phyloP scores from a whole-genome alignment of 2,888 invertebrate genomes.

The Oxycera nigricornis region DNA sequence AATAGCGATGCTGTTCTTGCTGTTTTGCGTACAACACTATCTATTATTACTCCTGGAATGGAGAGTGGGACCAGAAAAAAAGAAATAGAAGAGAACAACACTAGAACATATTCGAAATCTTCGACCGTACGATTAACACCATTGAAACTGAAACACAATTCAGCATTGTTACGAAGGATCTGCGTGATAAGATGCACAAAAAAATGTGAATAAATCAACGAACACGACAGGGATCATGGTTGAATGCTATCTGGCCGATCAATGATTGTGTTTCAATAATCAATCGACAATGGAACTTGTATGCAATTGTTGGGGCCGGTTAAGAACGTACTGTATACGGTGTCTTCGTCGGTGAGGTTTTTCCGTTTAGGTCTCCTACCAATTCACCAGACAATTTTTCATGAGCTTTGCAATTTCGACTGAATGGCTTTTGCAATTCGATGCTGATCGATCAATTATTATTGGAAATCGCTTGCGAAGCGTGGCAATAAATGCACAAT shows the following conservation, averaged over 20 bases:
- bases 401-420: neutral
- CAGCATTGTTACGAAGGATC: neutral
- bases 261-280: slow-evolving; percentile 17
- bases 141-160: slow-evolving; percentile 18
- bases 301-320: neutral
- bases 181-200: too few species aligned
- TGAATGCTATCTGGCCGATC: neutral
- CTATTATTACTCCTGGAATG: slow-evolving; percentile 36
- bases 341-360: neutral
- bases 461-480: neutral
- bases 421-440: neutral
- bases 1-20: too few species aligned
- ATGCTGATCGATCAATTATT: slow-evolving; percentile 15
- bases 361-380: neutral
- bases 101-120: slow-evolving; percentile 11
- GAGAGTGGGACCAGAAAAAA: slow-evolving; percentile 12
- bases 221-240: too few species aligned
- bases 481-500: too few species aligned
- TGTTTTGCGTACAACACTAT: too few species aligned
- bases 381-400: neutral
- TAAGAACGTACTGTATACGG: neutral
- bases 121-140: neutral
- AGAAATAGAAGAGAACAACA: slow-evolving; percentile 17
- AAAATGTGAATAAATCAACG: too few species aligned
- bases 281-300: slow-evolving; percentile 14